Base-by-base conservation (phyloP, 1,140 invertebrate species). In the Aphelinus atriplicis region DNA sequence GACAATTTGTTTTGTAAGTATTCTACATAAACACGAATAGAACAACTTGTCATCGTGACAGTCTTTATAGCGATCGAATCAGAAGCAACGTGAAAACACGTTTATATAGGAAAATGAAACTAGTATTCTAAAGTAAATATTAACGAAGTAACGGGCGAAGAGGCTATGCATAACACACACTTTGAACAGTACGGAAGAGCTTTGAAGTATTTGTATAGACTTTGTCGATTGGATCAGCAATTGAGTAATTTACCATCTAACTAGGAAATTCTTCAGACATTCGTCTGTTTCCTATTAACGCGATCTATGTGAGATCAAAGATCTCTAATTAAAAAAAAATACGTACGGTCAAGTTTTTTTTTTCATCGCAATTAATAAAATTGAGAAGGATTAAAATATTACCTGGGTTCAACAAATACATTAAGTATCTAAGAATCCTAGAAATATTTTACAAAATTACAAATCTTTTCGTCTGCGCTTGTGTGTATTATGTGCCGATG, bases 391-490 rank as follows among this genome's bases (percentile, higher is more conserved):
- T 50, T 64, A 53, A 73, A 73, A 73, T 66, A 60, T 70, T 73
- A 70, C 65, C 51, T 58, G 50, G 50, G 51, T 65, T 76, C 67
- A 68, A 61, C 6, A 65, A 47, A 56, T 73, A 71, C 46, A 58
- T 71, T 76, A 43, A 76, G 63, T n/a, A 43, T 61, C 56, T 71
- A 71, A 56, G 50, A 64, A 73, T 64, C 48, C 70, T 73, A 73
- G 73, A 69, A 77, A 69, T 68, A 69, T 77, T 58, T 73, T 76
- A 76, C 58, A 72, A 73, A 77, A 77, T 77, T 73, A 77, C 70
- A 73, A 77, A 77, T 70, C 2, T 77, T 45, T 70, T 58, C 50
- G 48, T 61, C 6, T 72, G 47, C 46, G 47, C 57, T 7, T 71
- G 42, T 71, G 48, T 70, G 26, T 62, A 48, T 26, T 53, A 7